Percentiles rank a stretch among this genome's conserved stretches.
Conservation (phyloP, 2,113 vertebrate species). For the Notarius quadriscutis region DNA sequence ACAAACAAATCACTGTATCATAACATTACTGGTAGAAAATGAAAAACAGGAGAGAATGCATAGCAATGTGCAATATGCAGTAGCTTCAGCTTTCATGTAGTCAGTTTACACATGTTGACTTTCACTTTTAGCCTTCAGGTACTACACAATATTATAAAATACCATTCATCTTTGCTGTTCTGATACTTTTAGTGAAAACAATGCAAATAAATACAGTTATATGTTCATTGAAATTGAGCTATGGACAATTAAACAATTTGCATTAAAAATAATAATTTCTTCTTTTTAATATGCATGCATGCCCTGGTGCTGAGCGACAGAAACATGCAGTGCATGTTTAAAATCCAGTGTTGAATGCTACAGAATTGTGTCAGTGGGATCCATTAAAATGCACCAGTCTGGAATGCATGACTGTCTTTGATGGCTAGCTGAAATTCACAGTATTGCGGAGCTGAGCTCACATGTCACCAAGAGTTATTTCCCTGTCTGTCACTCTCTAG, state of each 20-base stretch:
- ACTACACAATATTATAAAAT: background rate
- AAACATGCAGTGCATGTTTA: slow-evolving; percentile 37
- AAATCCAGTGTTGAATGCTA: slow-evolving; percentile 30
- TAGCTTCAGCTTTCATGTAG: background rate
- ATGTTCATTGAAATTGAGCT: background rate
- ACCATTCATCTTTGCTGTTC: background rate
- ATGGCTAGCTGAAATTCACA: slow-evolving; percentile 53
- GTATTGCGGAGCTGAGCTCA: slow-evolving; percentile 52
- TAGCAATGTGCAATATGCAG: background rate
- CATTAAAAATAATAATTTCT: background rate
- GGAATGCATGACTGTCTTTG: slow-evolving; percentile 50
- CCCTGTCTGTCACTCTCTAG: slow-evolving; percentile 61
- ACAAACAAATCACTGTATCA: background rate
- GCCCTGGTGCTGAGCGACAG: background rate
- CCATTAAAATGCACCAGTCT: slow-evolving; percentile 52
- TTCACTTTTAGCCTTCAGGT: slow-evolving; percentile 1
- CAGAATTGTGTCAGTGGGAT: slow-evolving; percentile 37
- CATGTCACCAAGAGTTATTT: slow-evolving; percentile 61
- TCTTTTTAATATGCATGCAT: slow-evolving; percentile 22
- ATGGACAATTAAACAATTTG: background rate
- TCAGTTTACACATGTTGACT: background rate
- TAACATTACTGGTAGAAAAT: background rate
- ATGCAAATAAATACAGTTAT: background rate
- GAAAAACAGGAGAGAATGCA: background rate
- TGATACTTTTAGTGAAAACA: background rate